Base-by-base conservation (phyloP, 2,888 invertebrate species). In the Pheosia tremula region DNA sequence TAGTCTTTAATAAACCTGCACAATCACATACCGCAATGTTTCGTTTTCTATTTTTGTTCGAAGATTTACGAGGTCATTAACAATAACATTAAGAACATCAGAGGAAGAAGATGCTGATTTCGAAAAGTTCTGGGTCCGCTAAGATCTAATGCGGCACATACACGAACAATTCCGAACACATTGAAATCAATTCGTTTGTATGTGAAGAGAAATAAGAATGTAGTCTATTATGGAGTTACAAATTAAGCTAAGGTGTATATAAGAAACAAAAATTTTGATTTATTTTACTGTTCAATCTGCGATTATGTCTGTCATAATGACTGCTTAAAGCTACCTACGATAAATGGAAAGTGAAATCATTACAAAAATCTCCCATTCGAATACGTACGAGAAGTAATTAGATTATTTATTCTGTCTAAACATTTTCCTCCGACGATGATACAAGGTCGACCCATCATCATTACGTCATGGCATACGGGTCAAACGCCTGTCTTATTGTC, bases 201-300 rank as follows among this genome's bases (percentile, higher is more conserved):
- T 24, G 38, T 54, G 24, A 36, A 56, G 45, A 56, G 56, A 56
- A 45, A 45, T 56, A 56, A 56, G 24, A 56, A 56, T 45, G 43
- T 8, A 43, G 10, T 39, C 37, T 36, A 36, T 45, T 36, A 45
- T 24, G 56, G 8, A 56, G 11, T 24, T 36, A 56, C 24, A 55
- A 55, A 55, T 53, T 55, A 55, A 54, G 55, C n/a, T 56, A 10
- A 56, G 7, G n/a, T 6, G 41, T 24, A 43, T 11, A 45, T 45
- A 43, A 56, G 11, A 36, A 38, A 38, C 13, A 13, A 50, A n/a
- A 47, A 47, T 47, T n/a, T 47, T 47, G n/a, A 47, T 4, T 3
- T 43, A 47, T 5, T 45, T 9, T 2, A 10, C 5, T 47, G 11
- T 47, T n/a, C 47, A 47, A 1, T 47, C 47, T 4, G n/a, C 47